Percentiles rank a stretch among this genome's conserved stretches.
Conservation (phyloP, 2,888 invertebrate genomes). For the Metellina segmentata region DNA sequence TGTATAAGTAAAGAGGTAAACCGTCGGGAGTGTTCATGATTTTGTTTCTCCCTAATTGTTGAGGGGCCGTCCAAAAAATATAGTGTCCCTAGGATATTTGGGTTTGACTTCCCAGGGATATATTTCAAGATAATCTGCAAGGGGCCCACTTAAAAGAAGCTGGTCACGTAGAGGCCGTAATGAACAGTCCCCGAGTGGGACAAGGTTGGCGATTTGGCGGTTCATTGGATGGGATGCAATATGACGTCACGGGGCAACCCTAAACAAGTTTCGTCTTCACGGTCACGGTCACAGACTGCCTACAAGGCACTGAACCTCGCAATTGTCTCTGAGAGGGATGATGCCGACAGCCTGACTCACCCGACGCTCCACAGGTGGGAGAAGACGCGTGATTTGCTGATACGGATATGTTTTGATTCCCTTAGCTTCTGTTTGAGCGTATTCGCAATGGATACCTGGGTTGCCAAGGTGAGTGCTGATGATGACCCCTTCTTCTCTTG, state of each 20-base stretch:
- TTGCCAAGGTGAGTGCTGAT: constrained; percentile 20
- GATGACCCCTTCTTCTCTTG: not conserved
- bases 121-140: not conserved
- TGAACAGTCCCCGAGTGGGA: not conserved
- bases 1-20: too few species aligned
- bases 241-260: constrained; percentile 19
- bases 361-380: not conserved
- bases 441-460: constrained; percentile 19
- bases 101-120: too few species aligned
- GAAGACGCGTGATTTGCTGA: constrained; percentile 14
- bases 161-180: too few species aligned
- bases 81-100: too few species aligned
- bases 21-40: too few species aligned
- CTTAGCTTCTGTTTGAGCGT: not conserved
- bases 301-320: constrained; percentile 70
- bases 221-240: not conserved
- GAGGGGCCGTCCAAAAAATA: too few species aligned
- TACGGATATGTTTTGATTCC: constrained; percentile 1
- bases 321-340: not conserved
- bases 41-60: too few species aligned
- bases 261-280: constrained; percentile 48
- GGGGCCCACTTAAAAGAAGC: not conserved
- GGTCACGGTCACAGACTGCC: constrained; percentile 71
- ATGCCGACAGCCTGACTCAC: constrained; percentile 25
- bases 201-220: constrained; percentile 46